Evolutionary conservation across 35 echinoderm and acorn worm genomes (phyloP).

Genomic region (Stichopus chloronotus): DNA sequence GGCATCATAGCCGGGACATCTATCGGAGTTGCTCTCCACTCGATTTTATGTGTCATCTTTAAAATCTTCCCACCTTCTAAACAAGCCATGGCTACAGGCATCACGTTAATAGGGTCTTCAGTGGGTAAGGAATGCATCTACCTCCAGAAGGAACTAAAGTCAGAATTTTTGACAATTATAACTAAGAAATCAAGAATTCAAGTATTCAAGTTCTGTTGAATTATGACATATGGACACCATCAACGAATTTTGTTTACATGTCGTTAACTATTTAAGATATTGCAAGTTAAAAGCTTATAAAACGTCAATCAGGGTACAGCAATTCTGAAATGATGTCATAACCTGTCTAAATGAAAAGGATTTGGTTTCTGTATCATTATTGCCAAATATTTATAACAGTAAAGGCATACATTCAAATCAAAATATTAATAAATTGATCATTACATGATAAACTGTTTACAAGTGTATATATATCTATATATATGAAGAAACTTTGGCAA

Average conservation of each 20-base stretch:
- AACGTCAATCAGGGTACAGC: neutral
- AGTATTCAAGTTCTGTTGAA: neutral
- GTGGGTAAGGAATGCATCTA: neutral
- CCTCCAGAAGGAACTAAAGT: neutral
- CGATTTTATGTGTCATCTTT: neutral
- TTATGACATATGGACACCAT: neutral
- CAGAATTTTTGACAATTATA: too few relatives aligned
- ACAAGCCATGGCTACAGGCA: neutral
- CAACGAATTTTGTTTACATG: neutral
- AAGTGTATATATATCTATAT: too few relatives aligned
- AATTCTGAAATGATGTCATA: too few relatives aligned
- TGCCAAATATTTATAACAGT: too few relatives aligned
- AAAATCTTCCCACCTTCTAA: neutral
- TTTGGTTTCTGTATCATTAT: too few relatives aligned
- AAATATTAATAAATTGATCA: too few relatives aligned
- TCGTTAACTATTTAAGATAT: too few relatives aligned
- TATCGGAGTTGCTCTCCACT: neutral
- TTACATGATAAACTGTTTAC: too few relatives aligned
- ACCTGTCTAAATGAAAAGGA: too few relatives aligned
- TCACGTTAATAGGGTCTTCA: neutral
- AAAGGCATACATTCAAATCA: too few relatives aligned
- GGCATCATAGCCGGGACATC: neutral
- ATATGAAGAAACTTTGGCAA: too few relatives aligned
- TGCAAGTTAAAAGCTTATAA: neutral
- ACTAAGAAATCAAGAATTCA: neutral